These are phyloP conservation scores for Stichopus chloronotus DNA, from an alignment of 35 echinoderm and acorn worm species.

Conservation along the genomic window DNA sequence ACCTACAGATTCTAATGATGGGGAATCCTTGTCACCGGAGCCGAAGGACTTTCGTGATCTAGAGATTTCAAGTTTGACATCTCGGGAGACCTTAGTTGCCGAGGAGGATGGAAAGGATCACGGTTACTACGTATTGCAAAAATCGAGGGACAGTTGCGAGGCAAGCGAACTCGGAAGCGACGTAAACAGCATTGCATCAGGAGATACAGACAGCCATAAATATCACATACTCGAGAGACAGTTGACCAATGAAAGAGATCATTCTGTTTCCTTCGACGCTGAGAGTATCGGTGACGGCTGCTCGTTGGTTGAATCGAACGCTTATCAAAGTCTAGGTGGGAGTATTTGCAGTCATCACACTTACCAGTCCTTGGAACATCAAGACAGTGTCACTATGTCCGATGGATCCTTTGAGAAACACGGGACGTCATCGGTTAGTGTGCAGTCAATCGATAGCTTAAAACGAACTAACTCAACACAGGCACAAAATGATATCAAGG, in stretches of 20 bases:
- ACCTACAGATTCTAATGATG: too few species aligned
- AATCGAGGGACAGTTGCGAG: not conserved
- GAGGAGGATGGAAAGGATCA: not conserved
- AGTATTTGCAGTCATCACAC: conserved; percentile 41
- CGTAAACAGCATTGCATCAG: not conserved
- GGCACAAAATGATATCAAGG: not conserved
- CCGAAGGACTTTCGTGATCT: too few species aligned
- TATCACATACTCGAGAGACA: conserved; percentile 22
- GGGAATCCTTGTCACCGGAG: too few species aligned
- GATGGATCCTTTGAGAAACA: not conserved
- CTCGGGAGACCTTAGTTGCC: not conserved
- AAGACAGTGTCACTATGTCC: not conserved
- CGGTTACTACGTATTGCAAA: conserved; percentile 37
- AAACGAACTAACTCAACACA: not conserved
- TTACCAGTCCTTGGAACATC: conserved; percentile 36
- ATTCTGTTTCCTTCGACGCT: not conserved
- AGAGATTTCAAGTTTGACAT: not conserved
- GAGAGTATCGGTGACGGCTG: not conserved
- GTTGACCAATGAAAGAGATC: not conserved
- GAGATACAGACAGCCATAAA: not conserved
- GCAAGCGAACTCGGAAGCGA: not conserved
- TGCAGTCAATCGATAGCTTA: not conserved
- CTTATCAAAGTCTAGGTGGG: conserved; percentile 37
- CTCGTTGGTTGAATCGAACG: conserved; percentile 8
- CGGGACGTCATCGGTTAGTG: not conserved